Conservation (phyloP, 2,888 invertebrate genomes). For the Oligia strigilis region DNA sequence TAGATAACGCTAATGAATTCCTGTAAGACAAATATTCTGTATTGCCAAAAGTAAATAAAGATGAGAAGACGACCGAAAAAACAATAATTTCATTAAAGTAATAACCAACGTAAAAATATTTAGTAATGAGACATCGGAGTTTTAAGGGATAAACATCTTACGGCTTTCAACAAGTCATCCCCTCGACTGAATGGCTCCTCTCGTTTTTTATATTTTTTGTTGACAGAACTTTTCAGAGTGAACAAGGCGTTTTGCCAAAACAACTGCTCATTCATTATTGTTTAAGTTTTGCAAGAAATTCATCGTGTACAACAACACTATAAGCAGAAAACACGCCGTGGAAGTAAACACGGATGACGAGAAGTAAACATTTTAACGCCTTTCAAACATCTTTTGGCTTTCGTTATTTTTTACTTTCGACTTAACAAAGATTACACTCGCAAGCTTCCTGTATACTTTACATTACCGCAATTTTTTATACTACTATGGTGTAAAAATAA, state of each 20-base stretch:
- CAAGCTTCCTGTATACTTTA: slow-evolving; percentile 41
- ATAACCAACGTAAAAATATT: slow-evolving; percentile 51
- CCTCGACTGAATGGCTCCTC: slow-evolving; percentile 28
- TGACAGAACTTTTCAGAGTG: slow-evolving; percentile 42
- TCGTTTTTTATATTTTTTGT: slow-evolving; percentile 36
- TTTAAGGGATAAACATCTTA: slow-evolving; percentile 48
- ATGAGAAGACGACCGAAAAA: slow-evolving; percentile 10
- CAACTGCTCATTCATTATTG: slow-evolving; percentile 52
- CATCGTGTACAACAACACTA: slow-evolving; percentile 53
- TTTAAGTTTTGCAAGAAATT: slow-evolving; percentile 62
- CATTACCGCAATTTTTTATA: slow-evolving; percentile 37
- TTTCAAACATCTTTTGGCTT: slow-evolving; percentile 39
- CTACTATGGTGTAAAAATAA: slow-evolving; percentile 46
- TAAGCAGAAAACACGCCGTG: slow-evolving; percentile 37
- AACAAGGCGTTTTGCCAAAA: slow-evolving; percentile 56
- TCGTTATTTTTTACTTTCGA: slow-evolving; percentile 56
- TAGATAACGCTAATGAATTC: slow-evolving; percentile 40
- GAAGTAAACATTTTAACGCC: slow-evolving; percentile 59
- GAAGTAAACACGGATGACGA: slow-evolving; percentile 55
- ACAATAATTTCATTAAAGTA: slow-evolving; percentile 44
- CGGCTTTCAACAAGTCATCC: slow-evolving; percentile 52
- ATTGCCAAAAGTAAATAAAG: slow-evolving; percentile 25
- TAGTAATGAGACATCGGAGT: slow-evolving; percentile 41
- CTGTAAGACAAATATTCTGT: slow-evolving; percentile 27
- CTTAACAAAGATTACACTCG: slow-evolving; percentile 58